Evolutionary conservation across 2,888 invertebrate species (phyloP).

Genomic region (Portevinia maculata): DNA sequence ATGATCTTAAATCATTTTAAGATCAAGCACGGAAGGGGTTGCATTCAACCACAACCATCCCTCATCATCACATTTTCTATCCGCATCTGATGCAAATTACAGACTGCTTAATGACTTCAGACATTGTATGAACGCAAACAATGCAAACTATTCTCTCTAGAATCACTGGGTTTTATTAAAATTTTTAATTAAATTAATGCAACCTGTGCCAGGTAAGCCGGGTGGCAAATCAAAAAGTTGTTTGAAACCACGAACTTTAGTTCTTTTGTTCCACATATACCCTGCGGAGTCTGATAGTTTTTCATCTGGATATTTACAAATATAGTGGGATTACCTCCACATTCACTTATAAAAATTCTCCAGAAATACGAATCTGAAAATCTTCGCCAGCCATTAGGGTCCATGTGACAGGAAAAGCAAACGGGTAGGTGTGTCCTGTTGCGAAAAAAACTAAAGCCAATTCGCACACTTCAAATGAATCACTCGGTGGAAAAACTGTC

Average conservation of each 20-base stretch:
- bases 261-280: constrained; percentile 41
- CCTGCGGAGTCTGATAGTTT: too few species aligned
- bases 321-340: constrained; percentile 57
- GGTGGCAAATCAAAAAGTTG: constrained; percentile 65
- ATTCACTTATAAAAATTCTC: too few species aligned
- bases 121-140: constrained; percentile 26
- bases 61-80: constrained; percentile 34
- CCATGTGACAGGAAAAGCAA: constrained; percentile 36
- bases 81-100: constrained; percentile 52
- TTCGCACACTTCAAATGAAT: constrained; percentile 51
- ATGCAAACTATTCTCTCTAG: neutral
- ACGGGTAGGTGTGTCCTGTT: constrained; percentile 52
- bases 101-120: constrained; percentile 60
- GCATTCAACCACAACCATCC: constrained; percentile 9
- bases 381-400: neutral
- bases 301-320: constrained; percentile 15
- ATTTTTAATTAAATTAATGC: constrained; percentile 68
- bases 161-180: constrained; percentile 54
- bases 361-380: too few species aligned
- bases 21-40: constrained; percentile 60
- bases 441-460: constrained; percentile 48
- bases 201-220: constrained; percentile 45
- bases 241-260: constrained; percentile 51
- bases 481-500: constrained; percentile 56
- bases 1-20: constrained; percentile 61